Evolutionary conservation across 2,888 invertebrate species (phyloP).

Genomic region (Neoscelio sp.): DNA sequence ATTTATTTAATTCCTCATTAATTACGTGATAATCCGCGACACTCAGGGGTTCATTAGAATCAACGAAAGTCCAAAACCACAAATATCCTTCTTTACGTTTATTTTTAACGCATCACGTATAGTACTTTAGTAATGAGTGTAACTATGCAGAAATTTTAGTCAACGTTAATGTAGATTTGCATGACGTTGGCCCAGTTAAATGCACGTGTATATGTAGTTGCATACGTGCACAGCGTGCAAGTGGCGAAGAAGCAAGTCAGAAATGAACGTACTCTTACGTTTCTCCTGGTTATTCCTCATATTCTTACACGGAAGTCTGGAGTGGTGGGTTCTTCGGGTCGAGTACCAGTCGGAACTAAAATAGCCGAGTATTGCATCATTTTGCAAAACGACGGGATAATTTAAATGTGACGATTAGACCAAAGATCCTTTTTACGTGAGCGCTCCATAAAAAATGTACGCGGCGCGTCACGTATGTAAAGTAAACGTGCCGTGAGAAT

Average conservation of each 20-base stretch:
- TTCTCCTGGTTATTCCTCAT: slow-evolving; percentile 52
- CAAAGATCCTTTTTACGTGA: too few relatives aligned
- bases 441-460: too few relatives aligned
- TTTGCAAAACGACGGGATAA: slow-evolving; percentile 34
- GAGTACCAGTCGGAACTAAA: slow-evolving; percentile 47
- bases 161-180: slow-evolving; percentile 57
- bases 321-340: slow-evolving; percentile 48
- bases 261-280: slow-evolving; percentile 60
- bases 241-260: slow-evolving; percentile 47
- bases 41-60: background rate
- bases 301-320: slow-evolving; percentile 39
- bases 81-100: background rate
- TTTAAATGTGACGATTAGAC: slow-evolving; percentile 28
- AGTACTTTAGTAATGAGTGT: slow-evolving; percentile 48
- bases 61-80: background rate
- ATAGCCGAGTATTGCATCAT: slow-evolving; percentile 43
- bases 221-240: slow-evolving; percentile 60
- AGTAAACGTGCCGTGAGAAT: too few relatives aligned
- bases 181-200: slow-evolving; percentile 66
- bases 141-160: slow-evolving; percentile 58
- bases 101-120: slow-evolving; percentile 33
- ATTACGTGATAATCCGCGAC: too few relatives aligned
- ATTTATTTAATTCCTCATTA: too few relatives aligned
- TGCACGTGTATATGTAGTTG: slow-evolving; percentile 38
- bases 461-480: too few relatives aligned